A percentile compares a stretch with the other conserved stretches of the same genome.
phyloP scores from a whole-genome alignment of 2,797 vertebrate species.

The Sebastes hubbsi region DNA sequence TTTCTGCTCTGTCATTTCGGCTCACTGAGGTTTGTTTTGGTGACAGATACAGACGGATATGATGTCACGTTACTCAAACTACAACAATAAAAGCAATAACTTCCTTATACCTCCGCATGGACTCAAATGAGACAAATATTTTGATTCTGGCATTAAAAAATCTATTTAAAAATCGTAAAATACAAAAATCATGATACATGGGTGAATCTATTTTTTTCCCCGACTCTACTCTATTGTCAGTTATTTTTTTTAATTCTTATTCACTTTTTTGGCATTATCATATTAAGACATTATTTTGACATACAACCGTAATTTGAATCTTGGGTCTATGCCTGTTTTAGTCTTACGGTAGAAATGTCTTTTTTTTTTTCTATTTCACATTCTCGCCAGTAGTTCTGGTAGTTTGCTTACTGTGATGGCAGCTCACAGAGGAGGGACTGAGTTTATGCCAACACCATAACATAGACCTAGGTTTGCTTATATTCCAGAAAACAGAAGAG shows the following conservation, averaged over 20 bases:
- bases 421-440: neutral
- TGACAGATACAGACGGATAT: no score
- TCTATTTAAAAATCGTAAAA: no score
- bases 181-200: accelerated
- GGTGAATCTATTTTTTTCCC: no score
- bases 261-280: neutral
- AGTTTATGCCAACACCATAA: conserved; percentile 15
- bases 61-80: no score
- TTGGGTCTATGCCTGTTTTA: neutral
- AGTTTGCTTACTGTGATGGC: neutral
- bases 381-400: neutral
- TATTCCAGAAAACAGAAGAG: conserved; percentile 20
- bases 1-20: no score
- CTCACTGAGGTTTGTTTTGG: no score
- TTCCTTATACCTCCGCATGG: accelerated
- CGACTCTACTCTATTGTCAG: neutral
- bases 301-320: neutral
- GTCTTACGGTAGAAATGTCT: neutral
- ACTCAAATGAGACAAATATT: no score
- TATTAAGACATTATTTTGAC: neutral
- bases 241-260: neutral
- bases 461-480: conserved; percentile 24
- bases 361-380: neutral
- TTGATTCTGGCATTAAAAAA: no score
- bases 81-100: no score